Percentiles rank a stretch among this genome's conserved stretches.
Conservation (phyloP, 2,888 invertebrate species). For the Rhamnusium bicolor region DNA sequence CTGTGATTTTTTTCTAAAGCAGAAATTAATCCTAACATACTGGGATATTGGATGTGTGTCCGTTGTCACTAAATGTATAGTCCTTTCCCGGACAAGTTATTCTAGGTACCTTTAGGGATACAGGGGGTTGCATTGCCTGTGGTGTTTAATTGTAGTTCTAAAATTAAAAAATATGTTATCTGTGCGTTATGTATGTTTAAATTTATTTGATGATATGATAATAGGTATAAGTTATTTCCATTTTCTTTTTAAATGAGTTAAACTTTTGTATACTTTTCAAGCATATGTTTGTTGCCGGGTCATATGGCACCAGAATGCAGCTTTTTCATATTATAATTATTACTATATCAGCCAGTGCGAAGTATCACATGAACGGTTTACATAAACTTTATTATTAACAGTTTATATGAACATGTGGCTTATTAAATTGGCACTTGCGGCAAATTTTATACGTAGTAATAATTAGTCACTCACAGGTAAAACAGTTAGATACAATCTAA, state of each 20-base stretch:
- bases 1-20: no score
- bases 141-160: no score
- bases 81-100: no score
- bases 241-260: background rate
- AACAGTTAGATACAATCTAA: background rate
- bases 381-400: background rate
- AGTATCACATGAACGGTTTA: background rate
- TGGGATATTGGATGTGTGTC: no score
- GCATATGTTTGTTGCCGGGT: background rate
- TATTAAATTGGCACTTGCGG: background rate
- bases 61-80: no score
- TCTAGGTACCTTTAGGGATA: no score
- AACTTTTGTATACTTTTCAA: background rate
- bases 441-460: background rate
- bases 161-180: no score
- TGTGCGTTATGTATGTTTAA: no score
- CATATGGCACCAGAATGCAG: background rate
- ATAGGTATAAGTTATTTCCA: background rate
- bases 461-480: background rate
- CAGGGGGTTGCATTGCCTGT: no score
- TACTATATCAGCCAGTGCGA: background rate
- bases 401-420: background rate
- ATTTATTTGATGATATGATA: no score
- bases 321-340: no score
- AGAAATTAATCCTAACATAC: no score